phyloP scores from a whole-genome alignment of 2,888 invertebrate species.

The Catotricha subobsoleta region DNA sequence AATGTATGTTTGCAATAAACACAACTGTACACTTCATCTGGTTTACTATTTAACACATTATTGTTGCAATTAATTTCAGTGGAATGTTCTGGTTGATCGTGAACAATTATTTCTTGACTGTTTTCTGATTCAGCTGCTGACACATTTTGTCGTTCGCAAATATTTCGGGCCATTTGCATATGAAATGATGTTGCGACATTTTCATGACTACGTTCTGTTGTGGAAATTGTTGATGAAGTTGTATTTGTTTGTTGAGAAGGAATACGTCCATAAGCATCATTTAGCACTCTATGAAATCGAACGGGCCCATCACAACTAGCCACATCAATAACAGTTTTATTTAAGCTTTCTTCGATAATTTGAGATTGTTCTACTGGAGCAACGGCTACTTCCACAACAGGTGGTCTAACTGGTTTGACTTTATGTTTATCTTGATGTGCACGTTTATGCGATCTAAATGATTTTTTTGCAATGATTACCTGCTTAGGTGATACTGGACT shows the following conservation, averaged over 20 bases:
- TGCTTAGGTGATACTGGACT: background rate
- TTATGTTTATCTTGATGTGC: background rate
- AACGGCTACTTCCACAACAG: background rate
- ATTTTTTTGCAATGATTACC: background rate
- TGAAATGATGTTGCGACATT: conserved; percentile 28
- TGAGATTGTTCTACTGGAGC: background rate
- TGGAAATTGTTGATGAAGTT: conserved; percentile 26
- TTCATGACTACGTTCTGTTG: conserved; percentile 23
- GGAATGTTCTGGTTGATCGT: conserved; percentile 4
- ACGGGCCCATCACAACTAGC: conserved; percentile 87
- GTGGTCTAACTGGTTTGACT: background rate
- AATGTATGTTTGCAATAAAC: conserved; percentile 62
- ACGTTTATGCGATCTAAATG: background rate
- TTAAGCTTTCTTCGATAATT: background rate
- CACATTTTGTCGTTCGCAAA: conserved; percentile 19
- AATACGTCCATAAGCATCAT: conserved; percentile 51
- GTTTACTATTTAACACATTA: conserved; percentile 14
- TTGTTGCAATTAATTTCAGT: conserved; percentile 7
- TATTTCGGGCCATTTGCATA: conserved; percentile 29
- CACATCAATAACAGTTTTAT: conserved; percentile 47
- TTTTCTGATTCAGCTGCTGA: conserved; percentile 15
- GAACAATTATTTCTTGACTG: conserved; percentile 9
- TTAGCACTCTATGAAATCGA: conserved; percentile 65
- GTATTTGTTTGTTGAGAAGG: conserved; percentile 9
- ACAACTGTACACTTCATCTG: conserved; percentile 41